Conservation (phyloP, 2,797 vertebrate species). For the Rallus crepitans region DNA sequence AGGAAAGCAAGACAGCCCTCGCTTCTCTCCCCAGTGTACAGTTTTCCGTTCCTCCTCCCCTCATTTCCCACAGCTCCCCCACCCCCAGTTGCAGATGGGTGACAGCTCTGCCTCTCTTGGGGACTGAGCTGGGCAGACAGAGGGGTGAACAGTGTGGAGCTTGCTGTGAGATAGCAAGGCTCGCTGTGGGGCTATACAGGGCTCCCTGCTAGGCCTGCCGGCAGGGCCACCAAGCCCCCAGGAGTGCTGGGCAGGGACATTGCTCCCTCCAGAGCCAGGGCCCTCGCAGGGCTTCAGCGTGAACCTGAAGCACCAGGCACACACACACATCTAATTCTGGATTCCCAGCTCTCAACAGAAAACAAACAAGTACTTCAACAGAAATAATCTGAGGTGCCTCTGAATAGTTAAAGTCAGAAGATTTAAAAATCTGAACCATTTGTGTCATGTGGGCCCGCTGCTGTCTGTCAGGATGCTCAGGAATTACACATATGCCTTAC, state of each 20-base stretch:
- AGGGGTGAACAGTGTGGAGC: neutral
- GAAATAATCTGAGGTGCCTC: neutral
- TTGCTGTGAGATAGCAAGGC: rapidly evolving
- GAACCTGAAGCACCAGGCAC: neutral
- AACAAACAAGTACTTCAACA: neutral
- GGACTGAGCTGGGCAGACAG: too few species aligned
- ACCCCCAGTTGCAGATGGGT: neutral
- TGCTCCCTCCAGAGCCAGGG: rapidly evolving
- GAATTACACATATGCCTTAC: neutral
- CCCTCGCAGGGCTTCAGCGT: rapidly evolving
- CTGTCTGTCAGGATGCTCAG: neutral
- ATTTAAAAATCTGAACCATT: neutral
- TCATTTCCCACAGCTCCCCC: neutral
- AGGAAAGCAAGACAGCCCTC: neutral
- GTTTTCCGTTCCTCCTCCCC: neutral
- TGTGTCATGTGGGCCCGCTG: neutral
- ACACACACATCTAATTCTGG: neutral
- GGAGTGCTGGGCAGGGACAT: rapidly evolving
- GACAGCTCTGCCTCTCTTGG: neutral
- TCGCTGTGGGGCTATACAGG: rapidly evolving
- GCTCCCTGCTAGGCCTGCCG: rapidly evolving
- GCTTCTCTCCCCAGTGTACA: rapidly evolving
- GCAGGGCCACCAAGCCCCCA: rapidly evolving
- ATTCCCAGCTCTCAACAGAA: neutral
- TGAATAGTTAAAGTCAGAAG: neutral